Evolutionary conservation across 1,140 invertebrate genomes (phyloP), one percentile per base, ranked within the genome.

Genomic region (Acromyrmex heyeri): DNA sequence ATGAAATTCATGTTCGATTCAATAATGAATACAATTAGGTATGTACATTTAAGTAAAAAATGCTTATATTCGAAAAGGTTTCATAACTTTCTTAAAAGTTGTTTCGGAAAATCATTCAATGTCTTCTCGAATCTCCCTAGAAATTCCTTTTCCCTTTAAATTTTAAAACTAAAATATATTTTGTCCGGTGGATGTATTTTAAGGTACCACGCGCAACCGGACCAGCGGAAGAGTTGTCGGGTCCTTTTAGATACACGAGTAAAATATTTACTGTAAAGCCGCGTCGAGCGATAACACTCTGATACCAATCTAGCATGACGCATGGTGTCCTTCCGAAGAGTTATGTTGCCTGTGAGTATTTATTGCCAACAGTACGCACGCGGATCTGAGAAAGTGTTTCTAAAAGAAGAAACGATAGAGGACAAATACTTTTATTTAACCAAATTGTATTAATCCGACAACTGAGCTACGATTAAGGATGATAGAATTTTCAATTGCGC

Each of bases 261-360:
- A 89, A 90, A 67, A 75, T 91, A 89, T 89, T 87, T 88, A 88
- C 87, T 81, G 62, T 91, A 89, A 91, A 89, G 85, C 70, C 78
- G 59, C 53, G 82, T 62, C 87, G 81, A 88, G 89, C 92, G 90
- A 92, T 92, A 92, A 92, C 91, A 76, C 87, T 86, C 78, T 88
- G 92, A 92, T 92, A 92, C 89, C 87, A 91, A 92, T 93, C 92
- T 93, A 93, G 88, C 86, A 93, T 93, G 93, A 93, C 82, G 90
- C 90, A 93, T 91, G 81, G 90, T 86, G 87, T 91, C 85, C 77
- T 77, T 75, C 70, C n/a, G 27, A 87, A 91, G 91, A 93, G 90
- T 91, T 93, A 92, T 90, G 87, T 88, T 88, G 59, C 34, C 57
- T 44, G 57, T 24, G 86, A 62, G 85, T 92, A 93, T 93, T 93